A percentile compares a stretch with the other conserved stretches of the same genome.
Conservation (phyloP, 2,113 vertebrate genomes). For the Spermophilus dauricus region DNA sequence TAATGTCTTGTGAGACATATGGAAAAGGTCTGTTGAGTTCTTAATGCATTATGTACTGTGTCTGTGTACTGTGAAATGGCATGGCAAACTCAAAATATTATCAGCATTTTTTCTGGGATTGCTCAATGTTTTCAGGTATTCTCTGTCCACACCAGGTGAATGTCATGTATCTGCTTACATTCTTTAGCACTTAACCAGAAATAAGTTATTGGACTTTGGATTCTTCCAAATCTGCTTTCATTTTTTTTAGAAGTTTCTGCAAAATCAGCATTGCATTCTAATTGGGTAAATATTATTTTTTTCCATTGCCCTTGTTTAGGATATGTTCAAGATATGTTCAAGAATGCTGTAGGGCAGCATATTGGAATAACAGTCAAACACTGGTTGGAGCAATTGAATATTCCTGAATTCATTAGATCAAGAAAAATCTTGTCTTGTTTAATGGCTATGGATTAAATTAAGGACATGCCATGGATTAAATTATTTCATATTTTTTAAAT, state of each 20-base stretch:
- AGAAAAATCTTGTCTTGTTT: neutral
- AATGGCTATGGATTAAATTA: neutral
- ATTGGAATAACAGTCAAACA: neutral
- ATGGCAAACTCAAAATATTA: neutral
- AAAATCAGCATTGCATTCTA: neutral
- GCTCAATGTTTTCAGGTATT: neutral
- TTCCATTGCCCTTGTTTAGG: neutral
- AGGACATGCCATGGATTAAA: neutral
- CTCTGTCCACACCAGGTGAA: neutral
- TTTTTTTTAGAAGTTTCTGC: neutral
- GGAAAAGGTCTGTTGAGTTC: constrained; percentile 37
- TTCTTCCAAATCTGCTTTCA: neutral
- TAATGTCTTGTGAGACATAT: neutral
- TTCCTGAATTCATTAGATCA: neutral
- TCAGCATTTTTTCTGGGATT: neutral
- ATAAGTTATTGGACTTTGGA: neutral
- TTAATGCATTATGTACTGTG: neutral
- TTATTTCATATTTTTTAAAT: constrained; percentile 31
- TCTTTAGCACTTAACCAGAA: constrained; percentile 20
- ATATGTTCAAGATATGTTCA: neutral
- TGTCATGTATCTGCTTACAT: neutral
- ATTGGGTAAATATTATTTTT: neutral
- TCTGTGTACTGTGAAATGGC: constrained; percentile 3
- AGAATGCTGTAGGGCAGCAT: neutral
- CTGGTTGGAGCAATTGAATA: neutral